Conservation (phyloP, 92 coral and sea anemone genomes). For the Micromussa lordhowensis region DNA sequence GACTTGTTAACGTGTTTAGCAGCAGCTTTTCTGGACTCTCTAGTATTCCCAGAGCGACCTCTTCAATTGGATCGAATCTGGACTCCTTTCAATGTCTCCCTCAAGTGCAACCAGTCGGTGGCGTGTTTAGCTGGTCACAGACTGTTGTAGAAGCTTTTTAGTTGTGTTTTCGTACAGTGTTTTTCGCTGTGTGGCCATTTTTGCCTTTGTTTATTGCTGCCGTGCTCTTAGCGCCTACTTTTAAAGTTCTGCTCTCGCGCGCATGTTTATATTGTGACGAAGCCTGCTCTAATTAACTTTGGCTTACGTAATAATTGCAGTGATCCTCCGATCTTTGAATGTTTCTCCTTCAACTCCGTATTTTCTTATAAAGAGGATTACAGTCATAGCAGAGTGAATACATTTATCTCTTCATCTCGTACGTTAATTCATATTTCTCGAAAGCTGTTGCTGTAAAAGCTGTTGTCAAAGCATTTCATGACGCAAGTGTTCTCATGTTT, state of each 20-base stretch:
- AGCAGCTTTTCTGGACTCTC: conserved; percentile 87
- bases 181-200: background rate
- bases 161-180: background rate
- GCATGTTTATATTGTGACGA: conserved; percentile 34
- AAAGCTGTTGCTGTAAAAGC: background rate
- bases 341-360: conserved; percentile 12
- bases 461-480: background rate
- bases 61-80: conserved; percentile 58
- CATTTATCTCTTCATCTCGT: background rate
- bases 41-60: conserved; percentile 45
- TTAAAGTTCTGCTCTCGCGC: conserved; percentile 22
- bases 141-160: conserved; percentile 88
- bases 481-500: background rate
- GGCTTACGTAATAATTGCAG: conserved; percentile 21
- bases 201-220: conserved; percentile 27
- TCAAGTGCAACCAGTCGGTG: conserved; percentile 66
- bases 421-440: background rate
- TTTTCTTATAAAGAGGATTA: background rate
- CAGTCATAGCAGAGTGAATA: background rate
- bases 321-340: conserved; percentile 4
- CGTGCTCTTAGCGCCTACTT: background rate
- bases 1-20: conserved; percentile 84
- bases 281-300: background rate
- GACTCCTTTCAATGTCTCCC: conserved; percentile 70
- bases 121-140: conserved; percentile 67